Conservation (phyloP, 2,797 vertebrate species). For the Bradypus variegatus region DNA sequence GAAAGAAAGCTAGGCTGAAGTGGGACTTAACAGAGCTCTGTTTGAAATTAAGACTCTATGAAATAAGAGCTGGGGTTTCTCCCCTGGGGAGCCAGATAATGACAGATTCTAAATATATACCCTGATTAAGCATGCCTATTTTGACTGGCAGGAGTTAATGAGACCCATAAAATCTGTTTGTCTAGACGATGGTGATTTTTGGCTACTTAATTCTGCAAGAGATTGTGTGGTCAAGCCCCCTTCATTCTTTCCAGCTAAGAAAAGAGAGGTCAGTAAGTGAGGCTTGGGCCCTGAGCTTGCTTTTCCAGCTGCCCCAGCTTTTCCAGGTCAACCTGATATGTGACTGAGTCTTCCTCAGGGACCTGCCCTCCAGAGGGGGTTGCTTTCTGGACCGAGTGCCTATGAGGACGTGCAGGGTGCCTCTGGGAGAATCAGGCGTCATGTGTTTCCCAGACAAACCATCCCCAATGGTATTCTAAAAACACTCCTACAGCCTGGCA, state of each 20-base stretch:
- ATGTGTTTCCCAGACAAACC: background rate
- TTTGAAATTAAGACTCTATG: slow-evolving; percentile 52
- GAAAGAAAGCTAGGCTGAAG: background rate
- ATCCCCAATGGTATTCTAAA: background rate
- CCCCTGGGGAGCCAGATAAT: slow-evolving; percentile 55
- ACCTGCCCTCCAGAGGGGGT: too few species aligned
- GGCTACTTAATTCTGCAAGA: slow-evolving; percentile 40
- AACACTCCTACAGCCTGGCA: background rate
- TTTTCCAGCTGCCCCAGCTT: background rate
- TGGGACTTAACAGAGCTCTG: background rate
- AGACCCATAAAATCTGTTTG: slow-evolving; percentile 62
- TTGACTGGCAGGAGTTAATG: slow-evolving; percentile 61
- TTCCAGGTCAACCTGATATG: background rate
- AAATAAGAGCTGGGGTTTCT: slow-evolving; percentile 51
- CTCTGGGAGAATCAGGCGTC: background rate
- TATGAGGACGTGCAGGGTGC: background rate
- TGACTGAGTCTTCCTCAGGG: background rate
- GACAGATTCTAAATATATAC: slow-evolving; percentile 60
- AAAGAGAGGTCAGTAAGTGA: background rate
- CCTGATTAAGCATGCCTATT: slow-evolving; percentile 49
- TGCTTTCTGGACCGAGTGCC: background rate
- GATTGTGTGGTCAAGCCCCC: background rate
- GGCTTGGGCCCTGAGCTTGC: background rate
- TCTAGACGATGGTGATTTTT: slow-evolving; percentile 60
- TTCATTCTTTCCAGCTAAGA: background rate